Base-by-base conservation (phyloP, 2,797 vertebrate species). In the Hyperoplus lanceolatus region DNA sequence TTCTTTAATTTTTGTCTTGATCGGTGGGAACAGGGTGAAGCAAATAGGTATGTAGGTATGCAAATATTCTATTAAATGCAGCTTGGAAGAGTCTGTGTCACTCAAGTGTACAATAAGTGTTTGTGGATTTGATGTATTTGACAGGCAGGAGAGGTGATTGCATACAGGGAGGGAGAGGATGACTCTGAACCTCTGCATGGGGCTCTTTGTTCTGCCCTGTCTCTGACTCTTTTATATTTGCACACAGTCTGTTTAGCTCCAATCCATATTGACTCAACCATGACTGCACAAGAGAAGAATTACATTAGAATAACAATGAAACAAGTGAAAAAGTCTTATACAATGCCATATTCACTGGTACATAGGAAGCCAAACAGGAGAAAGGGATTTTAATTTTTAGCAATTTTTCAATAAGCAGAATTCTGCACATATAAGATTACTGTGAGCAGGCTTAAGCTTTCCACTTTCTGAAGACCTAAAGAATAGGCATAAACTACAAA, bases 21-120 rank as follows among this genome's bases (percentile, higher is more conserved):
- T 41, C 63, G 50, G 29, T 38, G 1, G 18, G 12, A 43, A 60
- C 21, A 21, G 21, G 21, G 21, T 21, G 21, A 21, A 21, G 29
- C 29, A 29, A 29, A 29, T 29, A 29, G 29, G 1, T 78, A 58
- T 65, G 7, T 54, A 16, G 49, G 18, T 38, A 45, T 7, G 39
- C 75, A 73, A 59, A 75, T 80, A 75, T 73, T 79, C 46, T 69
- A 58, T 88, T 81, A 83, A 79, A 90, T 74, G 73, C 65, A 55
- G 58, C 77, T 69, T 46, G 46, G 63, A 70, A 63, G 62, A 78
- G 39, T 50, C 75, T 85, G 14, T 42, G 81, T 80, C 71, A 46
- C 66, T 81, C 76, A 66, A 70, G 53, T 73, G 72, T 50, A n/a
- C 38, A 80, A 3, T 43, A 7, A 79, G 60, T 75, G 67, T 79